phyloP scores from a whole-genome alignment of 2,797 vertebrate genomes.

The Caiman crocodilus region DNA sequence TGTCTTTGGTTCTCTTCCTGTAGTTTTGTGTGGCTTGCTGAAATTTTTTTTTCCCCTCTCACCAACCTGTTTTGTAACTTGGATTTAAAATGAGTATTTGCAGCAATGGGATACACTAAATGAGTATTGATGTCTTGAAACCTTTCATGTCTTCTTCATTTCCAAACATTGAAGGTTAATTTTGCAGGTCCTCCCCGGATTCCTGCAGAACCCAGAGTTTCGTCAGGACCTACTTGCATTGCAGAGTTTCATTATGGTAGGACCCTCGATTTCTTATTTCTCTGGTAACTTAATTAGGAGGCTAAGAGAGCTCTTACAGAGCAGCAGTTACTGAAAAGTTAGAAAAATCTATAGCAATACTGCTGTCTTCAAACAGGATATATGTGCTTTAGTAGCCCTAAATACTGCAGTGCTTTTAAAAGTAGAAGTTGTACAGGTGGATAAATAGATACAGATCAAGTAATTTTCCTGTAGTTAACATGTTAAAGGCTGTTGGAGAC shows the following conservation, averaged over 20 bases:
- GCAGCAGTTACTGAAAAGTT: neutral
- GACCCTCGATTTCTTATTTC: constrained; percentile 7
- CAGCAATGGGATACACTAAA: neutral
- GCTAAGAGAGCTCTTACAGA: neutral
- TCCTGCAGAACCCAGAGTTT: constrained; percentile 75
- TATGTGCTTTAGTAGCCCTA: neutral
- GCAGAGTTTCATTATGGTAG: constrained; percentile 83
- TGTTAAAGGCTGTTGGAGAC: neutral
- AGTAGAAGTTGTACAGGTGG: neutral
- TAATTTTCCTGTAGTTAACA: neutral
- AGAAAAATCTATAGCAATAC: accelerated
- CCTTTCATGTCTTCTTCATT: neutral
- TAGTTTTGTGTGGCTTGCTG: neutral
- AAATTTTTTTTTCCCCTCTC: accelerated
- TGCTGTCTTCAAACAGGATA: neutral
- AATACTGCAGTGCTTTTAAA: accelerated
- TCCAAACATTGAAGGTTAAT: neutral
- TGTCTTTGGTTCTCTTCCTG: neutral
- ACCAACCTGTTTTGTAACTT: neutral
- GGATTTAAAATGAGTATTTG: neutral
- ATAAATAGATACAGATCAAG: neutral
- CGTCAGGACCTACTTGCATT: constrained; percentile 36
- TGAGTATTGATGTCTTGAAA: neutral
- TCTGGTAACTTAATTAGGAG: neutral
- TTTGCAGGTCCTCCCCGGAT: constrained; percentile 75